phyloP scores from a whole-genome alignment of 2,888 invertebrate species.

The Invenusta paracnida region DNA sequence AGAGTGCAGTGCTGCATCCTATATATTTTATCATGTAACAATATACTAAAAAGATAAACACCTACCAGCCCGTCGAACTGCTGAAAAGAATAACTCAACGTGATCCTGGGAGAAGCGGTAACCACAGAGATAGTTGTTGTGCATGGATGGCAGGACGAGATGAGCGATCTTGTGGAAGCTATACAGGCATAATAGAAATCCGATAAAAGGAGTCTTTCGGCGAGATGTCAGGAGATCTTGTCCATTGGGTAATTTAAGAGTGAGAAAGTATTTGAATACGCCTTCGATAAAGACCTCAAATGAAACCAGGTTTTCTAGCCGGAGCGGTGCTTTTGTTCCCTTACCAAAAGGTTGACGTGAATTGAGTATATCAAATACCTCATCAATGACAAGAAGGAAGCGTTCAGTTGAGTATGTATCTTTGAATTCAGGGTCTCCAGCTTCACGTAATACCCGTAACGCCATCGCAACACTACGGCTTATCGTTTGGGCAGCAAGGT shows the following conservation, averaged over 20 bases:
- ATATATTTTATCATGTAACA: neutral
- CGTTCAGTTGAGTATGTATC: neutral
- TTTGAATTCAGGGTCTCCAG: neutral
- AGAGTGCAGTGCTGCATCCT: no score
- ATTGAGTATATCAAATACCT: neutral
- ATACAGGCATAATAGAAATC: neutral
- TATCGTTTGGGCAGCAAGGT: neutral
- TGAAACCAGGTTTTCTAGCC: neutral
- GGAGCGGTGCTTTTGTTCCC: neutral
- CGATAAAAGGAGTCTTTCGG: neutral
- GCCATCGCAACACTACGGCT: neutral
- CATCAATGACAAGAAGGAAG: neutral
- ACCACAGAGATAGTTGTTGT: neutral
- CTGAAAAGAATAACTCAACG: neutral
- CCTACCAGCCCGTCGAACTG: neutral
- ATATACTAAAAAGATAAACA: neutral
- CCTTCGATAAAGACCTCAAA: neutral
- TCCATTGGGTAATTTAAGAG: neutral
- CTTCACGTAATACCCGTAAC: neutral
- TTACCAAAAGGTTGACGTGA: neutral
- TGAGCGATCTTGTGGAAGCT: neutral
- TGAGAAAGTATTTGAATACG: neutral
- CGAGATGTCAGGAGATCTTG: neutral
- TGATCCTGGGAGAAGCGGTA: neutral
- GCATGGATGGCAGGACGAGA: neutral